Conservation (phyloP, 2,888 invertebrate species). For the Strigamia crassipes region DNA sequence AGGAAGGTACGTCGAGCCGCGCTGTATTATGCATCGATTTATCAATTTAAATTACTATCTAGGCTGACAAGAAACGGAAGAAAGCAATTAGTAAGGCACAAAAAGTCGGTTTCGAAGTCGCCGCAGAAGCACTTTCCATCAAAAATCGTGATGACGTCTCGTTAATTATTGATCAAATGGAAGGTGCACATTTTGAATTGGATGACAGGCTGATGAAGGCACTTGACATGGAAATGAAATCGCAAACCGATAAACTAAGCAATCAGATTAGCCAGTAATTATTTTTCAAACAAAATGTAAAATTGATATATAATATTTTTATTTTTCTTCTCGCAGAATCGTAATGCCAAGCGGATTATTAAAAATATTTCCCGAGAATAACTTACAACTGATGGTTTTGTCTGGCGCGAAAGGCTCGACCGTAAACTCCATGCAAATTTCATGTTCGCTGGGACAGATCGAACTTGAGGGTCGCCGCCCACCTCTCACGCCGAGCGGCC, state of each 20-base stretch:
- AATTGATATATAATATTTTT: background rate
- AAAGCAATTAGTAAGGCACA: slow-evolving; percentile 71
- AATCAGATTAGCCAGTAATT: slow-evolving; percentile 83
- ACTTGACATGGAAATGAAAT: slow-evolving; percentile 78
- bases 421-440: slow-evolving; percentile 95
- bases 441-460: slow-evolving; percentile 95
- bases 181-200: slow-evolving; percentile 67
- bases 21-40: background rate
- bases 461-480: slow-evolving; percentile 97
- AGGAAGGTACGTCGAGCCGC: slow-evolving; percentile 55
- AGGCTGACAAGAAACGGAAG: slow-evolving; percentile 74
- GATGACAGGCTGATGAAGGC: slow-evolving; percentile 74
- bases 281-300: background rate
- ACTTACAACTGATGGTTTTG: slow-evolving; percentile 97
- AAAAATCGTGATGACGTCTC: slow-evolving; percentile 59
- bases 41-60: slow-evolving; percentile 15
- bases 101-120: slow-evolving; percentile 67
- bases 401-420: slow-evolving; percentile 99
- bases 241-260: slow-evolving; percentile 76
- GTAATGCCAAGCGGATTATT: slow-evolving; percentile 84
- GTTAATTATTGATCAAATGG: slow-evolving; percentile 63
- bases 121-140: slow-evolving; percentile 73
- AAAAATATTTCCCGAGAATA: slow-evolving; percentile 88
- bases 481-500: slow-evolving; percentile 90
- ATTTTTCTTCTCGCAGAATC: slow-evolving; percentile 60